Conservation (phyloP, 53 echinoderm and acorn worm genomes). For the Temnopleurus reevesii region DNA sequence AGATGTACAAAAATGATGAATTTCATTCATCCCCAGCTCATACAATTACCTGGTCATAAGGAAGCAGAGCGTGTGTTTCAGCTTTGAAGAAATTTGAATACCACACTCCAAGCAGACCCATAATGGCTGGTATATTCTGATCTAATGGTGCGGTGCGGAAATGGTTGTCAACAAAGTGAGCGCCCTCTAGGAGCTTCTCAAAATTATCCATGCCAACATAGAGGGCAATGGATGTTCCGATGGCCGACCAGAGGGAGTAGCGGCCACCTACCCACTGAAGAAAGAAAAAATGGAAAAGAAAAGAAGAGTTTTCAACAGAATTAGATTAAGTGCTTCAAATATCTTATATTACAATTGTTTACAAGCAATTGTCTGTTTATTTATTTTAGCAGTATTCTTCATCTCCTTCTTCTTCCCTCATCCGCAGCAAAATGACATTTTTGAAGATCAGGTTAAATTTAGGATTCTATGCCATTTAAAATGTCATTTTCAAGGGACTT, state of each 20-base stretch:
- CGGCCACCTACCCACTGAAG: constrained; percentile 97
- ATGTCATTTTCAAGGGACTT: too few relatives aligned
- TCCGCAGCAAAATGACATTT: too few relatives aligned
- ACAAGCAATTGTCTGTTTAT: too few relatives aligned
- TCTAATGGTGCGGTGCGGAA: constrained; percentile 86
- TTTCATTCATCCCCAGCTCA: too few relatives aligned
- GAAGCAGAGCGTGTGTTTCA: constrained; percentile 94
- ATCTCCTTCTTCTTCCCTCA: too few relatives aligned
- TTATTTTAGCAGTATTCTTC: too few relatives aligned
- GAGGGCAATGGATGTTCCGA: constrained; percentile 94
- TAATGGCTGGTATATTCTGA: constrained; percentile 85
- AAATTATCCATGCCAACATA: constrained; percentile 98
- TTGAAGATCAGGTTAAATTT: too few relatives aligned
- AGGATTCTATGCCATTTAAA: too few relatives aligned
- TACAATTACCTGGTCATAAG: constrained; percentile 90
- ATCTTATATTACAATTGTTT: too few relatives aligned
- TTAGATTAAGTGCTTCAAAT: too few relatives aligned
- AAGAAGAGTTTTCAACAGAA: too few relatives aligned
- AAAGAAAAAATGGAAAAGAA: constrained; percentile 5
- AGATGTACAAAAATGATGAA: too few relatives aligned
- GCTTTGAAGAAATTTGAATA: constrained; percentile 97
- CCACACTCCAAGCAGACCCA: constrained; percentile 95
- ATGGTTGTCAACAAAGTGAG: constrained; percentile 95
- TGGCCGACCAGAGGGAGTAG: constrained; percentile 99
- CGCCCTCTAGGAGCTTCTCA: constrained; percentile 79